phyloP scores from a whole-genome alignment of 2,888 invertebrate species.

The Ferrisia virgata region DNA sequence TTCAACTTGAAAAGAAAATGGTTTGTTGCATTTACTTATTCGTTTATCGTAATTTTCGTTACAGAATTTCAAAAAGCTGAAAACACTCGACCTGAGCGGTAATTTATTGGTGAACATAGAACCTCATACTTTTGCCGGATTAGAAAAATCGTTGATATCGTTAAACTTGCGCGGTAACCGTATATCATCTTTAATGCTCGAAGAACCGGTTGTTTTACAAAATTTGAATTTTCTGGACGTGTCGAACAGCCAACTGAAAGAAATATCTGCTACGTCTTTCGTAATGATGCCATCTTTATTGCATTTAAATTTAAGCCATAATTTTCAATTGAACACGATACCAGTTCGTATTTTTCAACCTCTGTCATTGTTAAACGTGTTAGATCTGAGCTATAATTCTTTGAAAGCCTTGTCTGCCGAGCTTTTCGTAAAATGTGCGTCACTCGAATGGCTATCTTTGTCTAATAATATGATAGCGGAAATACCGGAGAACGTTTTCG shows the following conservation, averaged over 20 bases:
- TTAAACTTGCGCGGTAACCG: conserved; percentile 73
- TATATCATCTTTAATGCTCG: conserved; percentile 63
- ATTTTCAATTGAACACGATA: conserved; percentile 64
- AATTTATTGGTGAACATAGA: conserved; percentile 71
- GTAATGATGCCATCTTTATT: conserved; percentile 65
- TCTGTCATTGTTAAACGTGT: conserved; percentile 63
- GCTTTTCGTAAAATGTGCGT: conserved; percentile 65
- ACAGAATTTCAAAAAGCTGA: conserved; percentile 65
- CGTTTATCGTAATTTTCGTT: background rate
- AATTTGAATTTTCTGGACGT: conserved; percentile 70
- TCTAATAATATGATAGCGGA: conserved; percentile 72
- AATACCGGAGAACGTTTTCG: conserved; percentile 73
- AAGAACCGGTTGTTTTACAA: conserved; percentile 62
- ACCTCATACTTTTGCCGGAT: conserved; percentile 71
- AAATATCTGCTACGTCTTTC: conserved; percentile 67
- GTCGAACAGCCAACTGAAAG: conserved; percentile 74
- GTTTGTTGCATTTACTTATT: too few species aligned
- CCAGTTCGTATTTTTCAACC: conserved; percentile 66
- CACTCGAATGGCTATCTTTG: conserved; percentile 67
- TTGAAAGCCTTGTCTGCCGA: conserved; percentile 71
- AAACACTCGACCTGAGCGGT: conserved; percentile 72
- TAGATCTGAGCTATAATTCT: conserved; percentile 73
- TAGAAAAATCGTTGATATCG: conserved; percentile 69
- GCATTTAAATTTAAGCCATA: conserved; percentile 73
- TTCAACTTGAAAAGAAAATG: too few species aligned